Percentiles rank a stretch among this genome's conserved stretches.
Evolutionary conservation across 2,113 vertebrate species (phyloP).

Genomic region (Taurulus bubalis): DNA sequence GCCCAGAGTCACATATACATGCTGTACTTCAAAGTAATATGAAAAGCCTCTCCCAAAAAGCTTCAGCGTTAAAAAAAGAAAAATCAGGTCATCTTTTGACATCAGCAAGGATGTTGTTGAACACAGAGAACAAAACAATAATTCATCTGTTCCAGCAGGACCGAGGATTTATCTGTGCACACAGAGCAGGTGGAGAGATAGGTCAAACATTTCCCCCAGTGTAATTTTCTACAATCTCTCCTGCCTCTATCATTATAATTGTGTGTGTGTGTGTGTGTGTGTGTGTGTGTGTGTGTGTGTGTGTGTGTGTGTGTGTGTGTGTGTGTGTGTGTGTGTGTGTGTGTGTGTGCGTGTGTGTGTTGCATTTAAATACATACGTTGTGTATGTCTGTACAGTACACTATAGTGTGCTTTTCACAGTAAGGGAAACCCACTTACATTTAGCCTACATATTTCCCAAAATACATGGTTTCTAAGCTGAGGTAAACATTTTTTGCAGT

Average conservation of each 20-base stretch:
- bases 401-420: slow-evolving; percentile 14
- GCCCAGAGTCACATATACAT: slow-evolving; percentile 53
- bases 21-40: slow-evolving; percentile 69
- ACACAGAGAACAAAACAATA: slow-evolving; percentile 70
- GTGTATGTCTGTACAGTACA: slow-evolving; percentile 10
- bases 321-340: slow-evolving; percentile 21
- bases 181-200: slow-evolving; percentile 74
- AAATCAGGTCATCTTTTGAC: slow-evolving; percentile 73
- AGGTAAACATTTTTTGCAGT: slow-evolving; percentile 35
- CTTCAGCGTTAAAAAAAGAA: slow-evolving; percentile 8
- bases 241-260: slow-evolving; percentile 26
- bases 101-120: slow-evolving; percentile 73
- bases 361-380: slow-evolving; percentile 25
- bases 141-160: slow-evolving; percentile 62
- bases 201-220: slow-evolving; percentile 76
- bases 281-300: slow-evolving; percentile 23
- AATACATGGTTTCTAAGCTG: slow-evolving; percentile 41
- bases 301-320: slow-evolving; percentile 26
- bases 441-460: slow-evolving; percentile 23
- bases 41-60: slow-evolving; percentile 54
- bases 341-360: slow-evolving; percentile 24
- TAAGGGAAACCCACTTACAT: slow-evolving; percentile 30
- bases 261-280: slow-evolving; percentile 32
- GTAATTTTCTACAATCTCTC: slow-evolving; percentile 72
- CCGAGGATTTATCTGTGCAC: slow-evolving; percentile 73